phyloP scores from a whole-genome alignment of 2,113 vertebrate genomes.

The Tupaia chinensis region DNA sequence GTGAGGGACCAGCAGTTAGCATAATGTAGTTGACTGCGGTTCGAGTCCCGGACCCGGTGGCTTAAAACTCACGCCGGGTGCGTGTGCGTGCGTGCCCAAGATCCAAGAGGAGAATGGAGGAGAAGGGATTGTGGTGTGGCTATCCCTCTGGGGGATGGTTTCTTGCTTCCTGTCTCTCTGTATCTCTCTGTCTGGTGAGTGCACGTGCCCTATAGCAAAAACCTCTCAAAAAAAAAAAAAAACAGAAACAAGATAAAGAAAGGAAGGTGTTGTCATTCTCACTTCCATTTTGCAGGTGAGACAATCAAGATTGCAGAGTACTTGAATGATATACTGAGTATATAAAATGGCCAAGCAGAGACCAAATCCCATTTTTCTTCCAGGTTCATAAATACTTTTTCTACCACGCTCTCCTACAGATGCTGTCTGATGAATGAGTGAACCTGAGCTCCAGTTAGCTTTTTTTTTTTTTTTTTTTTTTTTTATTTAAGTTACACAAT shows the following conservation, averaged over 20 bases:
- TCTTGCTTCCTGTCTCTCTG: too few species aligned
- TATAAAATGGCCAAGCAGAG: background rate
- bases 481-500: conserved; percentile 19
- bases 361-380: background rate
- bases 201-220: too few species aligned
- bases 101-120: too few species aligned
- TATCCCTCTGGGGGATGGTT: too few species aligned
- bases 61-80: too few species aligned
- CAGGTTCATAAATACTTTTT: background rate
- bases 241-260: background rate
- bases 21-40: too few species aligned
- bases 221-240: too few species aligned
- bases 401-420: background rate
- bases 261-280: background rate
- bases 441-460: conserved; percentile 10
- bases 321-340: background rate
- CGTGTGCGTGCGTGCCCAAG: too few species aligned
- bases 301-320: background rate
- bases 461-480: background rate
- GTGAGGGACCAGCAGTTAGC: background rate
- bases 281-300: conserved; percentile 15
- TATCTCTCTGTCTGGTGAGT: too few species aligned
- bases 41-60: too few species aligned
- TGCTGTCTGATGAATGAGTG: conserved; percentile 43
- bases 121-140: too few species aligned